phyloP scores from a whole-genome alignment of 2,888 invertebrate species.

The Cheiracanthium punctorium region DNA sequence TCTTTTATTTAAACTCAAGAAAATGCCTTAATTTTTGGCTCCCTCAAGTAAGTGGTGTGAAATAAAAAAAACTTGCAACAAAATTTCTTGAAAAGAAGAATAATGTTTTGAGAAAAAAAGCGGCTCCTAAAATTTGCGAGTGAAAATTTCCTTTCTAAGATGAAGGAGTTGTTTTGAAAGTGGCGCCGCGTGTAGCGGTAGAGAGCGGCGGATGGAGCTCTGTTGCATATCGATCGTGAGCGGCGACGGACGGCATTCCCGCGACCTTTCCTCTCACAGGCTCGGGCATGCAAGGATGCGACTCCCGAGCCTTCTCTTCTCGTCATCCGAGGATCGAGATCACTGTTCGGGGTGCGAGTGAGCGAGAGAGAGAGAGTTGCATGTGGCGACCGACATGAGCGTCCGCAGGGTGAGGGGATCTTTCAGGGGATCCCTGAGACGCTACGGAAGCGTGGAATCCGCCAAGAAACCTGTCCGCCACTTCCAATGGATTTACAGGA shows the following conservation, averaged over 20 bases:
- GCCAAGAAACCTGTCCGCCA: slow-evolving; percentile 73
- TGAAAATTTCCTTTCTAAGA: no score
- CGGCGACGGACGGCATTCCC: slow-evolving; percentile 26
- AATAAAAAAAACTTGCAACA: no score
- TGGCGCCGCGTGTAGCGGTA: not conserved
- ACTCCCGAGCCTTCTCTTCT: slow-evolving; percentile 44
- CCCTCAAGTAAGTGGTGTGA: no score
- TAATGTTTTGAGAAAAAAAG: no score
- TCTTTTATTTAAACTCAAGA: no score
- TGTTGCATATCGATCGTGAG: slow-evolving; percentile 6
- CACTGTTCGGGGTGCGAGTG: slow-evolving; percentile 28
- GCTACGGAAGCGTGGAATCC: slow-evolving; percentile 73
- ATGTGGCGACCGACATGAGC: slow-evolving; percentile 72
- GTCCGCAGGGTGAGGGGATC: slow-evolving; percentile 73
- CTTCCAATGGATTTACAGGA: slow-evolving; percentile 74
- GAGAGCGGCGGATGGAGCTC: not conserved
- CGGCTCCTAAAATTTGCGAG: no score
- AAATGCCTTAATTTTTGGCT: no score
- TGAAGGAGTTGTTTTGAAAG: not conserved
- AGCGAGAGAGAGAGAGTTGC: slow-evolving; percentile 30
- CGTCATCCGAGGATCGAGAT: slow-evolving; percentile 23
- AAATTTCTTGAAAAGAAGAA: no score
- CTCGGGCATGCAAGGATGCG: slow-evolving; percentile 45
- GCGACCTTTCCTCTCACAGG: slow-evolving; percentile 30
- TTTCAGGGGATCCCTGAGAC: slow-evolving; percentile 73